Conservation (phyloP, 2,113 vertebrate species). For the Hirundichthys speculiger region DNA sequence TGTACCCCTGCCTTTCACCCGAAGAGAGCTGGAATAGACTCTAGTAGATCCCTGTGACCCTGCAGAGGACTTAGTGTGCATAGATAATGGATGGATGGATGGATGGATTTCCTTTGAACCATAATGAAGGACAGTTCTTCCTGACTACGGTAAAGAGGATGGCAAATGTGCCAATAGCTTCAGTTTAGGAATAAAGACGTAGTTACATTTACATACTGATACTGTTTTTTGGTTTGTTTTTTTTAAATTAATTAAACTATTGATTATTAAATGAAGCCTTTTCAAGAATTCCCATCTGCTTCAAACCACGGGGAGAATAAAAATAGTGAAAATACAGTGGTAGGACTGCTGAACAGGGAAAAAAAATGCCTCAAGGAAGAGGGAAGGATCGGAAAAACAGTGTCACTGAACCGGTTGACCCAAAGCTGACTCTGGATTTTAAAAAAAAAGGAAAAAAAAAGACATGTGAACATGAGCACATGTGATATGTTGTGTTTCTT, state of each 20-base stretch:
- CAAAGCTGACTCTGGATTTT: not conserved
- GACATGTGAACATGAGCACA: not conserved
- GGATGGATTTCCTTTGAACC: no score
- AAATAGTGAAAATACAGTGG: no score
- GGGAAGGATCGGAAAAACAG: not conserved
- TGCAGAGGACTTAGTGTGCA: no score
- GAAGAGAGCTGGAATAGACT: no score
- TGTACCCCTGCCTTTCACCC: no score
- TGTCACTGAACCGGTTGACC: not conserved
- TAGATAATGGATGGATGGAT: no score
- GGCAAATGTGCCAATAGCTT: conserved; percentile 53
- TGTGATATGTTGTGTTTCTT: not conserved
- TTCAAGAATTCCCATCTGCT: not conserved
- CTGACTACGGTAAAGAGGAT: conserved; percentile 2
- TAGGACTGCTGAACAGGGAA: not conserved
- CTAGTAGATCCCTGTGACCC: no score
- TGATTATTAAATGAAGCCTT: conserved; percentile 25
- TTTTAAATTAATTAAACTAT: conserved; percentile 43
- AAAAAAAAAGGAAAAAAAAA: not conserved
- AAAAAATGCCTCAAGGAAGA: not conserved
- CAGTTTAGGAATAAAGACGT: conserved; percentile 53
- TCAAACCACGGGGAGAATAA: not conserved
- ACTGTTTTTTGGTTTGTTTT: no score
- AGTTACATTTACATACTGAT: conserved; percentile 34
- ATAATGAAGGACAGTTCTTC: not conserved